A percentile compares a stretch with the other conserved stretches of the same genome.
Conservation (phyloP, 2,888 invertebrate species). For the Sminthurides aquaticus region DNA sequence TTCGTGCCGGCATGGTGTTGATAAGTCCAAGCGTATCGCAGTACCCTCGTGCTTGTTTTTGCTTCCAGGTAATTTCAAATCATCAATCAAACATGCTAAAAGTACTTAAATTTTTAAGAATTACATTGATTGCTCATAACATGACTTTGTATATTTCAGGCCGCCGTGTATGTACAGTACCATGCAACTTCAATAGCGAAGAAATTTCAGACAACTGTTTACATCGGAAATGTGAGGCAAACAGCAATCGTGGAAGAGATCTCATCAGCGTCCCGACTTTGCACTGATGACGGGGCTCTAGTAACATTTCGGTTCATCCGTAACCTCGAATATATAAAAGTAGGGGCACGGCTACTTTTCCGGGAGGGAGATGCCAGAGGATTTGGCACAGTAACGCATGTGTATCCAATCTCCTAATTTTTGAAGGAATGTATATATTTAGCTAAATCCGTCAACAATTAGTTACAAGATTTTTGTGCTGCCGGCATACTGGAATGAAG, state of each 20-base stretch:
- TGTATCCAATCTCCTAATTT: constrained; percentile 55
- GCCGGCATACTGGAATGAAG: too few species aligned
- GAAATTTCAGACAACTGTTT: constrained; percentile 86
- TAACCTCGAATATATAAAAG: constrained; percentile 79
- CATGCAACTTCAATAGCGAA: constrained; percentile 75
- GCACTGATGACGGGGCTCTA: constrained; percentile 76
- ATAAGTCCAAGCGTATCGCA: constrained; percentile 51
- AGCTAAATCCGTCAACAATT: too few species aligned
- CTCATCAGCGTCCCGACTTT: constrained; percentile 58
- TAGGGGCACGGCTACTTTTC: constrained; percentile 70
- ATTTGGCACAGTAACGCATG: constrained; percentile 72
- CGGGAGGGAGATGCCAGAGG: constrained; percentile 79
- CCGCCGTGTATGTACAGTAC: constrained; percentile 78
- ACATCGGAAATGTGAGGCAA: constrained; percentile 90
- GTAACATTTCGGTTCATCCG: constrained; percentile 81
- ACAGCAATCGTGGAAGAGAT: constrained; percentile 69
- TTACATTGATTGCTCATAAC: too few species aligned
- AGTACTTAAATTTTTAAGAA: not conserved
- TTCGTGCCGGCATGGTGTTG: constrained; percentile 79
- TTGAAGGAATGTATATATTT: too few species aligned
- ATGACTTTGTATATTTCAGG: constrained; percentile 52
- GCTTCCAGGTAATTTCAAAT: constrained; percentile 51
- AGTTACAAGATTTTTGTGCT: too few species aligned
- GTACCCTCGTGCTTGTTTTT: constrained; percentile 51
- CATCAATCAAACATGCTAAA: not conserved